These are phyloP conservation scores for Bryconaethiops microstoma DNA, from an alignment of 2,797 vertebrate species.

Conservation along the genomic window DNA sequence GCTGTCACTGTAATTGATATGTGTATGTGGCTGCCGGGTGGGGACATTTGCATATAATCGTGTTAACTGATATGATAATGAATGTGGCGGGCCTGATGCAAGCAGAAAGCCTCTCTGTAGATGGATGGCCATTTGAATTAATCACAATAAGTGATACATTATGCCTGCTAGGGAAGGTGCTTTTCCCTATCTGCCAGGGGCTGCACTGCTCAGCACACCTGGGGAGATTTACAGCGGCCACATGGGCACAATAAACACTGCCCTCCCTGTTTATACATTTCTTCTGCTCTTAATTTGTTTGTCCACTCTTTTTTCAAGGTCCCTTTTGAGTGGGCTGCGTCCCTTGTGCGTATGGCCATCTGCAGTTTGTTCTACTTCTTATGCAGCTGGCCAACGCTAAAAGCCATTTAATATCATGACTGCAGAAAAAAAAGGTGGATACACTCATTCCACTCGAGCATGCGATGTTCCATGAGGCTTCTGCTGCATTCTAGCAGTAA, in stretches of 20 bases:
- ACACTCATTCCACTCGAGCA: neutral
- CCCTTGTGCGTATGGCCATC: constrained; percentile 22
- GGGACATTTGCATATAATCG: constrained; percentile 83
- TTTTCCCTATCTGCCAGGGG: constrained; percentile 53
- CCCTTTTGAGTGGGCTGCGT: constrained; percentile 34
- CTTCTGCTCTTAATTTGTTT: constrained; percentile 36
- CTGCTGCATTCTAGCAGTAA: constrained; percentile 1
- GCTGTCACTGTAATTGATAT: constrained; percentile 78
- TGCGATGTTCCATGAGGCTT: constrained; percentile 12
- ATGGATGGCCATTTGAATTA: constrained; percentile 79
- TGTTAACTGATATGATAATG: constrained; percentile 83
- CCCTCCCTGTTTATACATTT: constrained; percentile 38
- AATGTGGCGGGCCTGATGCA: constrained; percentile 77
- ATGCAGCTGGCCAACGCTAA: constrained; percentile 8
- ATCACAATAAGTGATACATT: constrained; percentile 79
- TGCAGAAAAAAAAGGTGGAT: neutral
- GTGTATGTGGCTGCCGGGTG: constrained; percentile 71
- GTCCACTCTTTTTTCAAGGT: constrained; percentile 21
- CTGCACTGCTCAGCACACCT: constrained; percentile 62
- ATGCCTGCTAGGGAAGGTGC: constrained; percentile 56
- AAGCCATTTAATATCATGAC: constrained; percentile 2
- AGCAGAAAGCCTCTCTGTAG: constrained; percentile 73
- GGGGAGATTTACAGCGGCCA: constrained; percentile 59
- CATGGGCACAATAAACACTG: constrained; percentile 34
- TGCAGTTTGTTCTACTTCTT: constrained; percentile 39